Evolutionary conservation across 2,888 invertebrate species (phyloP).

Genomic region (Melieria crassipennis): DNA sequence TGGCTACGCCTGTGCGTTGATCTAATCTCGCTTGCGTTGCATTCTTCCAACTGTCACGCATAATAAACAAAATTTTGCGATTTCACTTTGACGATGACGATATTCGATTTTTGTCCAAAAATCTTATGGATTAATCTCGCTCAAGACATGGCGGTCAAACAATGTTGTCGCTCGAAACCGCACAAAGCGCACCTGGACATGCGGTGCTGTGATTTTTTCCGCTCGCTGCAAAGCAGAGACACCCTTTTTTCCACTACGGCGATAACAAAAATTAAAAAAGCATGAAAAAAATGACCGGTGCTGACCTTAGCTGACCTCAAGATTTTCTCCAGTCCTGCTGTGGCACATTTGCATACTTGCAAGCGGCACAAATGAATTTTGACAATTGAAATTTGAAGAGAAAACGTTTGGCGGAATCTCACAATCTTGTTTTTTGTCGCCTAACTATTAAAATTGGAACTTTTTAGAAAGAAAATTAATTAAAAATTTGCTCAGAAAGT

Average conservation of each 20-base stretch:
- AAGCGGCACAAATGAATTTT: constrained; percentile 39
- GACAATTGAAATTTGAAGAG: constrained; percentile 35
- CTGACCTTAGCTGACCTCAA: constrained; percentile 59
- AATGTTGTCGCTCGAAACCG: constrained; percentile 5
- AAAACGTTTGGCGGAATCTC: constrained; percentile 4
- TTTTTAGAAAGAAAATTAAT: constrained; percentile 21
- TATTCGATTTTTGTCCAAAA: constrained; percentile 50
- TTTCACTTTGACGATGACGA: constrained; percentile 43
- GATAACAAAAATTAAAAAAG: neutral
- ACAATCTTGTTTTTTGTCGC: constrained; percentile 3
- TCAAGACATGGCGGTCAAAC: no score
- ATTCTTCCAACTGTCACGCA: constrained; percentile 54
- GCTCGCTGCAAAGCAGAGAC: neutral
- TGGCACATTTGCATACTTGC: constrained; percentile 55
- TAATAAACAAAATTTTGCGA: constrained; percentile 50
- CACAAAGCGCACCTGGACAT: constrained; percentile 30
- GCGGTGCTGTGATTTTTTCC: neutral
- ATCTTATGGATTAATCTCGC: constrained; percentile 40
- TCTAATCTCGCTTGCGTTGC: no score
- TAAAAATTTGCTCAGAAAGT: constrained; percentile 9
- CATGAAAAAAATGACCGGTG: constrained; percentile 45
- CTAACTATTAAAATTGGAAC: constrained; percentile 2
- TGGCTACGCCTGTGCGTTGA: neutral
- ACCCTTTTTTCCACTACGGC: constrained; percentile 20
- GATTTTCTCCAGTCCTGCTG: constrained; percentile 34